Conservation (phyloP, 2,797 vertebrate genomes). For the Babyrousa celebensis region DNA sequence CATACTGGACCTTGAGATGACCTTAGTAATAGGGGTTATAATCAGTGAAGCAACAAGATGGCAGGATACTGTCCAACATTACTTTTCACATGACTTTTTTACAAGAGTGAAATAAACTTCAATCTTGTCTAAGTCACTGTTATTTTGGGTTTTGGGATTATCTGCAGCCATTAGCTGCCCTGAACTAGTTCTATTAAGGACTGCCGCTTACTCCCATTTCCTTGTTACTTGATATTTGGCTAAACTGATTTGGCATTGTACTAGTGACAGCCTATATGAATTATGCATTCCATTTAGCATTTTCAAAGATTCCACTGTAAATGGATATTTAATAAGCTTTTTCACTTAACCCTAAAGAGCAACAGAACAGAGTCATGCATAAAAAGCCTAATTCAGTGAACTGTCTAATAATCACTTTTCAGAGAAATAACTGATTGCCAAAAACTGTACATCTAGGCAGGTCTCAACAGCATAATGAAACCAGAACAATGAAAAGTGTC, state of each 20-base stretch:
- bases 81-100: background rate
- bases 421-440: slow-evolving; percentile 80
- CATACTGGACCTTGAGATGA: slow-evolving; percentile 11
- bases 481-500: slow-evolving; percentile 78
- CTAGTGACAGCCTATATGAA: slow-evolving; percentile 80
- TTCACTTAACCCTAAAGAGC: slow-evolving; percentile 85
- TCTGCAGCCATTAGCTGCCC: slow-evolving; percentile 55
- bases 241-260: slow-evolving; percentile 78
- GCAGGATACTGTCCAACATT: background rate
- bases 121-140: slow-evolving; percentile 58
- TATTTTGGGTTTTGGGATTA: slow-evolving; percentile 69
- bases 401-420: slow-evolving; percentile 82
- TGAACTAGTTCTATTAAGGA: slow-evolving; percentile 65
- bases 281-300: slow-evolving; percentile 85
- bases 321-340: slow-evolving; percentile 84
- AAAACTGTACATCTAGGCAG: slow-evolving; percentile 54
- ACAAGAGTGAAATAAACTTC: slow-evolving; percentile 65
- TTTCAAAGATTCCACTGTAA: slow-evolving; percentile 81
- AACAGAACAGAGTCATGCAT: slow-evolving; percentile 66
- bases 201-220: slow-evolving; percentile 59
- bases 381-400: slow-evolving; percentile 81
- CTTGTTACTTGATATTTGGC: slow-evolving; percentile 76
- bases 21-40: background rate
- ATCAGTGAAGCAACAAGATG: background rate
- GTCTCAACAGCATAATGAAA: slow-evolving; percentile 74